Evolutionary conservation across 2,113 vertebrate genomes (phyloP).

Genomic region (Rhinoptilus africanus): DNA sequence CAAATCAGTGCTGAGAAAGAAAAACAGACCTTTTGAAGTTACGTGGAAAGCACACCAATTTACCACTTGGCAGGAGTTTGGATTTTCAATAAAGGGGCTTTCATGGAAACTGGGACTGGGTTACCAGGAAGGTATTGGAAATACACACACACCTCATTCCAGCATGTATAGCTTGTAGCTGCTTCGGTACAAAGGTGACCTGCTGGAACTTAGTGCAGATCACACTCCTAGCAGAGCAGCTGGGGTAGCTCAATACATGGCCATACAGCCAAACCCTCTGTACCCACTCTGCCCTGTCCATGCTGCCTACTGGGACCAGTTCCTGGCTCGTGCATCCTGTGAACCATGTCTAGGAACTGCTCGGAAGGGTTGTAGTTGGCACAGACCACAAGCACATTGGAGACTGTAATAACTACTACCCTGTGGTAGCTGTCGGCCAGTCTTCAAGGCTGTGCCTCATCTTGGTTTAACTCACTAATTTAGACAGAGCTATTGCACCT

Average conservation of each 20-base stretch:
- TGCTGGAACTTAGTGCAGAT: background rate
- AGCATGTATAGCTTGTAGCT: background rate
- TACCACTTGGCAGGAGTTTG: background rate
- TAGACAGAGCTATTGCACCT: background rate
- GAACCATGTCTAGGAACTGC: background rate
- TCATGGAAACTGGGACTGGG: background rate
- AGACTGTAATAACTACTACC: background rate
- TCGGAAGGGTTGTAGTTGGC: background rate
- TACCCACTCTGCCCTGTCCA: background rate
- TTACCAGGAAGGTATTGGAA: background rate
- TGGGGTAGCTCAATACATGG: background rate
- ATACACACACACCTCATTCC: background rate
- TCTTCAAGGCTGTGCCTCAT: background rate
- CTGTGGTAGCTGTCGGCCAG: background rate
- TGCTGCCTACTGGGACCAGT: background rate
- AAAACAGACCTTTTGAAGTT: background rate
- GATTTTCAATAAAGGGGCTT: constrained; percentile 1
- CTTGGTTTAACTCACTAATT: background rate
- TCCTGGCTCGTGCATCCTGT: background rate
- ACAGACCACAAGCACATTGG: background rate
- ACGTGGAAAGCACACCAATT: background rate
- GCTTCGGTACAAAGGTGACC: background rate
- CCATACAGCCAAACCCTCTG: background rate
- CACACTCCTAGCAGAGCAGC: background rate
- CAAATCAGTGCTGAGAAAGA: background rate